A percentile compares a stretch with the other conserved stretches of the same genome.
phyloP scores from a whole-genome alignment of 2,888 invertebrate species.

The Dynastes grantii region DNA sequence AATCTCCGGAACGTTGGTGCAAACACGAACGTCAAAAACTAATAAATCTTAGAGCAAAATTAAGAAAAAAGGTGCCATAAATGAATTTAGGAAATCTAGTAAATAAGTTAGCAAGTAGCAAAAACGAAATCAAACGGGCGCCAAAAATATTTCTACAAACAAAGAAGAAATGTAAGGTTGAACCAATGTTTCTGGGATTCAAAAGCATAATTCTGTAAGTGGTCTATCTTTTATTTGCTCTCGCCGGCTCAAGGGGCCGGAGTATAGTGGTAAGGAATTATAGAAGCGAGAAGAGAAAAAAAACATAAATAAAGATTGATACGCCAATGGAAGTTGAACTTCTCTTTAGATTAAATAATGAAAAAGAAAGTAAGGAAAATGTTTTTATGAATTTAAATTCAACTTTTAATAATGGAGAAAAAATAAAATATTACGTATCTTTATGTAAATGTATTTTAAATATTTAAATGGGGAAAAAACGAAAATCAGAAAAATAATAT shows the following conservation, averaged over 20 bases:
- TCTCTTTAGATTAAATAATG: constrained; percentile 56
- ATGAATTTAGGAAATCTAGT: constrained; percentile 19
- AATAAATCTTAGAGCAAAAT: background rate
- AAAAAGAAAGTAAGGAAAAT: constrained; percentile 26
- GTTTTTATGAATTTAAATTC: constrained; percentile 43
- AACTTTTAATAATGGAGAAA: constrained; percentile 35
- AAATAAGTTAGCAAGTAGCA: constrained; percentile 32
- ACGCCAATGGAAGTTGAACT: constrained; percentile 67
- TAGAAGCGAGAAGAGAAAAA: constrained; percentile 16
- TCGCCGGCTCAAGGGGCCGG: constrained; percentile 63
- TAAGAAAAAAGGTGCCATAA: constrained; percentile 35
- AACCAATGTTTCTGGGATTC: constrained; percentile 32
- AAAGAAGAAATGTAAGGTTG: background rate
- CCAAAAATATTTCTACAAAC: background rate
- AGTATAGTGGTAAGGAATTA: constrained; percentile 60
- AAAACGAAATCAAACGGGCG: constrained; percentile 27
- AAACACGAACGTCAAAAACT: background rate
- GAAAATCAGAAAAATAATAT: constrained; percentile 55
- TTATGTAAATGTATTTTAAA: constrained; percentile 66
- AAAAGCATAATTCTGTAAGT: constrained; percentile 39
- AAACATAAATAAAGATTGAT: constrained; percentile 32
- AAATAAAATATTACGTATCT: constrained; percentile 55
- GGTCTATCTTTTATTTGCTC: constrained; percentile 58
- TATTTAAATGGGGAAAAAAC: constrained; percentile 53
- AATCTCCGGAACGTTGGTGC: constrained; percentile 33